These are phyloP conservation scores for Halictus rubicundus DNA, from an alignment of 1,140 invertebrate species.

Conservation along the genomic window DNA sequence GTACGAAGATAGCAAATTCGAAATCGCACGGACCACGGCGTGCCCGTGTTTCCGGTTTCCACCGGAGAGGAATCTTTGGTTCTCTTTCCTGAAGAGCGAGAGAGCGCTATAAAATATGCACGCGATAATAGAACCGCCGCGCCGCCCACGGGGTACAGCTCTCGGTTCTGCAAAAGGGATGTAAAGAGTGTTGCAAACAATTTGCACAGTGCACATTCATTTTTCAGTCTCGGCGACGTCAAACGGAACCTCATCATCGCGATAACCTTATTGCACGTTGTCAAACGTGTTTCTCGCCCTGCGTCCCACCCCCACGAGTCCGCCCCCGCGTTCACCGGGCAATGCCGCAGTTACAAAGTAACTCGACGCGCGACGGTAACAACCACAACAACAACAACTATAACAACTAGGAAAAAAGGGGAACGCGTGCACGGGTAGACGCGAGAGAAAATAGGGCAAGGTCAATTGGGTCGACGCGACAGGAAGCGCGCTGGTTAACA, in stretches of 20 bases:
- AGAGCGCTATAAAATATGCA: neutral
- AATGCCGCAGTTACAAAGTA: neutral
- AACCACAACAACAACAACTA: neutral
- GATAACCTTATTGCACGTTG: constrained; percentile 22
- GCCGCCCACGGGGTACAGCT: neutral
- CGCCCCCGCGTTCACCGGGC: too few relatives aligned
- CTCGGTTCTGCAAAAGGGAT: neutral
- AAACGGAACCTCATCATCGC: neutral
- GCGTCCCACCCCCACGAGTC: too few relatives aligned
- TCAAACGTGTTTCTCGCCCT: constrained; percentile 17
- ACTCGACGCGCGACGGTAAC: neutral
- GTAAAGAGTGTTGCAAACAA: neutral
- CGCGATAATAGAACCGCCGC: neutral
- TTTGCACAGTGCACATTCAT: neutral
- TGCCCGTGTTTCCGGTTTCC: neutral
- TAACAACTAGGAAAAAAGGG: neutral
- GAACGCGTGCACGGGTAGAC: neutral
- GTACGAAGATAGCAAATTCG: neutral
- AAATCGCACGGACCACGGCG: neutral
- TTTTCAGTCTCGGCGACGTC: neutral
- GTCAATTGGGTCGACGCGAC: neutral
- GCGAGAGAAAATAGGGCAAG: constrained; percentile 17
- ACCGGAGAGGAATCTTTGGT: neutral
- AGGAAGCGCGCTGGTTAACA: neutral
- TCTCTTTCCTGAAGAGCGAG: neutral